phyloP scores from a whole-genome alignment of 2,797 vertebrate species.

The Acanthurus lineatus region DNA sequence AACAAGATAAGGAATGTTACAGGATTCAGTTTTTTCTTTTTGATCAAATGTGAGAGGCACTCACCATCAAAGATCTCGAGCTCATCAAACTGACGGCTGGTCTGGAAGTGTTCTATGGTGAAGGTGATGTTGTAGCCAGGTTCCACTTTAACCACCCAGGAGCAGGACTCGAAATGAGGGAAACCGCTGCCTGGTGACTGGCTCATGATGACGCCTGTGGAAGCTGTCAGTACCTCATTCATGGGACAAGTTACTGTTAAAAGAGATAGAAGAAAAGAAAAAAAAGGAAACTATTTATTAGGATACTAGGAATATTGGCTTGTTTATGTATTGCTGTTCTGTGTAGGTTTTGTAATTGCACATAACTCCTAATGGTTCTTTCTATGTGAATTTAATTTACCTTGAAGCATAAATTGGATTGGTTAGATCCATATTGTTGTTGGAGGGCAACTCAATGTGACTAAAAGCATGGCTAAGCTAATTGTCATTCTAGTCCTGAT shows the following conservation, averaged over 20 bases:
- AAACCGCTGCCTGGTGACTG: slow-evolving; percentile 93
- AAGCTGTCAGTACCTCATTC: slow-evolving; percentile 94
- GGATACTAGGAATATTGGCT: neutral
- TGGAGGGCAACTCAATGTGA: slow-evolving; percentile 66
- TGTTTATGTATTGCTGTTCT: slow-evolving; percentile 10
- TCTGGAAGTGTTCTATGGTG: slow-evolving; percentile 96
- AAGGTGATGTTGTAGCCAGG: slow-evolving; percentile 94
- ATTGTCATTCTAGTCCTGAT: slow-evolving; percentile 63
- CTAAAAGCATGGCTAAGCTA: slow-evolving; percentile 59
- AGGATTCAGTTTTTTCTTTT: neutral
- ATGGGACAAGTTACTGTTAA: slow-evolving; percentile 93
- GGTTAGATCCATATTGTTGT: slow-evolving; percentile 47
- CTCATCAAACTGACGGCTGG: slow-evolving; percentile 96
- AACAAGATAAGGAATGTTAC: neutral
- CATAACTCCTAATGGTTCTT: slow-evolving; percentile 27
- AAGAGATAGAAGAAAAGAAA: slow-evolving; percentile 15
- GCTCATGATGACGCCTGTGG: slow-evolving; percentile 95
- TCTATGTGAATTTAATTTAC: slow-evolving; percentile 50
- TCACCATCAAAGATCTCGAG: slow-evolving; percentile 97
- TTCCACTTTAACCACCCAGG: slow-evolving; percentile 96
- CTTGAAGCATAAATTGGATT: slow-evolving; percentile 61
- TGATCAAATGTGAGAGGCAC: slow-evolving; percentile 33
- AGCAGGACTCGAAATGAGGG: slow-evolving; percentile 97
- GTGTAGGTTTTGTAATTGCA: slow-evolving; percentile 26
- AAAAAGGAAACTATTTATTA: neutral